phyloP scores from a whole-genome alignment of 2,888 invertebrate genomes.

The Lochmaea crataegi region DNA sequence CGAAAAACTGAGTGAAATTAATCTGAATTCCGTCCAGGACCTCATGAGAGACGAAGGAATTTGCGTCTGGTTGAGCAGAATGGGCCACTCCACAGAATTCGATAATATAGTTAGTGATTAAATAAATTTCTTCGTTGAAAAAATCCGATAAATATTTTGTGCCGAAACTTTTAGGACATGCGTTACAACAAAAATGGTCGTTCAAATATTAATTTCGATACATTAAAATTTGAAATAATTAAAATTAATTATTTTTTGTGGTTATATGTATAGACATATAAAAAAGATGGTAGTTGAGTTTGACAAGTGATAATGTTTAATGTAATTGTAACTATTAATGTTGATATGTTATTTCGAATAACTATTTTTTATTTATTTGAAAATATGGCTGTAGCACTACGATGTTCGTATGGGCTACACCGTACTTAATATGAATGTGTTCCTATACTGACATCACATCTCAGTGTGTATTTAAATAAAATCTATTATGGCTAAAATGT shows the following conservation, averaged over 20 bases:
- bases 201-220: too few relatives aligned
- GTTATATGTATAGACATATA: not conserved
- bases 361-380: conserved; percentile 60
- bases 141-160: too few relatives aligned
- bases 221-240: not conserved
- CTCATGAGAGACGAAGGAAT: too few relatives aligned
- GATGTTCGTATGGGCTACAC: conserved; percentile 63
- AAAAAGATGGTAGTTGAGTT: not conserved
- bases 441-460: conserved; percentile 64
- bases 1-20: too few relatives aligned
- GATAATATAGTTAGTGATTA: too few relatives aligned
- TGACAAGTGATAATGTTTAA: conserved; percentile 43
- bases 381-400: conserved; percentile 64
- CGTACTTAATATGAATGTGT: conserved; percentile 62
- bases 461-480: conserved; percentile 65
- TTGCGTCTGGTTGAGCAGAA: too few relatives aligned
- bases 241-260: not conserved
- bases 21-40: too few relatives aligned
- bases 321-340: conserved; percentile 63
- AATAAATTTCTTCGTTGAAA: too few relatives aligned
- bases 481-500: conserved; percentile 54
- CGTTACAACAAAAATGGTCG: too few relatives aligned
- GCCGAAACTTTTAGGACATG: too few relatives aligned
- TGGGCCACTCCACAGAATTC: too few relatives aligned
- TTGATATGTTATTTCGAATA: conserved; percentile 64